Conservation (phyloP, 2,888 invertebrate genomes). For the Melolontha melolontha region DNA sequence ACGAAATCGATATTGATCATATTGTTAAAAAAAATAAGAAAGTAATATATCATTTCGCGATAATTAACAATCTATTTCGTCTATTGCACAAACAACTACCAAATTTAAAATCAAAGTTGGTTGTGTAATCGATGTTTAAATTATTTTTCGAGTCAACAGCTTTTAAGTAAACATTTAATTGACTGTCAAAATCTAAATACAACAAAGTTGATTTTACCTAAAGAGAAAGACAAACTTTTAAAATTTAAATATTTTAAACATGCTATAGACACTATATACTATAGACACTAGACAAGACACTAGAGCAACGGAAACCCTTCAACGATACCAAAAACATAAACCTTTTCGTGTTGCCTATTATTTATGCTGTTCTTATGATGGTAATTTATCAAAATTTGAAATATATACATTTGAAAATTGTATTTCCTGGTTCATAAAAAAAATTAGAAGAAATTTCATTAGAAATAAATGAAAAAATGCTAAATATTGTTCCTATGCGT, state of each 20-base stretch:
- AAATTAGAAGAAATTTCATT: conserved; percentile 27
- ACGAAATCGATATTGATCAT: no score
- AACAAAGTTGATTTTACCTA: no score
- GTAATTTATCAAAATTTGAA: conserved; percentile 46
- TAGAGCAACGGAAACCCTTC: background rate
- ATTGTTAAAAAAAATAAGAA: no score
- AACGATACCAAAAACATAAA: conserved; percentile 40
- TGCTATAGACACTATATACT: no score
- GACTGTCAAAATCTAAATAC: background rate
- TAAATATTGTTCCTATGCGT: conserved; percentile 30
- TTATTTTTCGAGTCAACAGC: conserved; percentile 28
- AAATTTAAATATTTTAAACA: conserved; percentile 37
- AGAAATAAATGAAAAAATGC: conserved; percentile 18
- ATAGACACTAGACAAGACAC: no score
- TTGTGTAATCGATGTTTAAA: conserved; percentile 44
- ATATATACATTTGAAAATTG: conserved; percentile 45
- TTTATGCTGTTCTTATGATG: conserved; percentile 51
- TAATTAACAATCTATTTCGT: no score
- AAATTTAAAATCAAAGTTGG: no score
- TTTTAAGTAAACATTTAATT: background rate
- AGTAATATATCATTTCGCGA: no score
- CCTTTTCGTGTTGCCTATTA: conserved; percentile 50
- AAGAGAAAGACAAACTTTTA: no score
- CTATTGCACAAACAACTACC: no score
- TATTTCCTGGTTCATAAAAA: conserved; percentile 33